Evolutionary conservation across 2,113 vertebrate genomes (phyloP), one percentile per base, ranked within the genome.

Genomic region (Periophthalmodon schlosseri): DNA sequence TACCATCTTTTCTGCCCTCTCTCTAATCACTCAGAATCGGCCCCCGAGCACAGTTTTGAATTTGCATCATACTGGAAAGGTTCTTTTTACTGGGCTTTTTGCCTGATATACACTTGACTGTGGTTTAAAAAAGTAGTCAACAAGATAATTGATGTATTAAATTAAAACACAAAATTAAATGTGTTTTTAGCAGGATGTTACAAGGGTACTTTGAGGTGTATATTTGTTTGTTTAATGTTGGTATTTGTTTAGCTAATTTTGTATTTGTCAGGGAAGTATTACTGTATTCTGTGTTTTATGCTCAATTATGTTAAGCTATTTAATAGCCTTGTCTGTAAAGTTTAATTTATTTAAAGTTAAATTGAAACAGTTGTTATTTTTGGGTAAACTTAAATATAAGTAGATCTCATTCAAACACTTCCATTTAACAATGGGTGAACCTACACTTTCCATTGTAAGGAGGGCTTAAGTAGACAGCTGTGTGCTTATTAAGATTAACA

Each of bases 241-340:
- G 81, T 54, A 28, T 78, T 82, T 81, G 87, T 72, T 69, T 1
- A 68, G 68, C 46, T 87, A 80, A 85, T 58, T 52, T 88, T 84
- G 79, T 84, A 76, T 69, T 81, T 91, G 88, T 90, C 91, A 91
- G 89, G 86, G 86, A 92, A 91, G 86, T 88, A 88, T 23, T 78
- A 80, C 76, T 70, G 73, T 84, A 71, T 85, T 82, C 76, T 86
- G 78, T 85, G 86, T 87, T 90, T 86, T 81, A 82, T 82, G 73
- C 86, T 70, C 21, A 79, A 69, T 69, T 47, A 33, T 79, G 50
- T 81, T 76, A 72, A 82, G 78, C 69, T 86, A 82, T 84, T 85
- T 83, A 84, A 63, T 81, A 73, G 50, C 60, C 72, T 76, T 78
- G 63, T 84, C 67, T 79, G 77, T 83, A 57, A 68, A 72, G 73